Evolutionary conservation across 2,888 invertebrate genomes (phyloP).

Genomic region (Erpobdella octoculata): DNA sequence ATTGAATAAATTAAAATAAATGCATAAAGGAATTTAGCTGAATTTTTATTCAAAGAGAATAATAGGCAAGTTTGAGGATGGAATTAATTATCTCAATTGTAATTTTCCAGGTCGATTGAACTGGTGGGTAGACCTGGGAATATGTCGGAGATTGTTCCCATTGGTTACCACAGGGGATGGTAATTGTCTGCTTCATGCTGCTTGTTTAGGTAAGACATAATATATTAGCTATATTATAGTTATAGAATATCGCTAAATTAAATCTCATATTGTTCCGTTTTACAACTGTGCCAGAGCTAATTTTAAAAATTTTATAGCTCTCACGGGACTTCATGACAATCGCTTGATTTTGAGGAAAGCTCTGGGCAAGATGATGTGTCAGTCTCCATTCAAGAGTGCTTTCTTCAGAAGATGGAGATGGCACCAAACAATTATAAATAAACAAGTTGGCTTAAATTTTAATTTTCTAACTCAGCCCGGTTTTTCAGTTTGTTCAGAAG

Average conservation of each 20-base stretch:
- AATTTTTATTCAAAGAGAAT: too few relatives aligned
- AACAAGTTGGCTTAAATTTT: conserved; percentile 44
- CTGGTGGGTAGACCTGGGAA: conserved; percentile 65
- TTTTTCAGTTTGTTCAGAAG: too few relatives aligned
- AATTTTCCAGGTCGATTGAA: conserved; percentile 64
- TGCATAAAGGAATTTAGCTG: too few relatives aligned
- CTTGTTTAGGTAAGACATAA: conserved; percentile 59
- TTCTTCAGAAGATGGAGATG: conserved; percentile 63
- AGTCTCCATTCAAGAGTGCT: conserved; percentile 59
- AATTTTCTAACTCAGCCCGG: too few relatives aligned
- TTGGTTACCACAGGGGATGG: conserved; percentile 78
- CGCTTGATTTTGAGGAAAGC: conserved; percentile 70
- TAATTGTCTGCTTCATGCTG: conserved; percentile 78
- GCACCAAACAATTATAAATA: conserved; percentile 63
- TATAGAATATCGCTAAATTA: neutral
- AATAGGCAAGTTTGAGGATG: too few relatives aligned
- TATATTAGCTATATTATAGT: neutral
- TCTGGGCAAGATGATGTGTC: conserved; percentile 65
- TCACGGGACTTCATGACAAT: conserved; percentile 81
- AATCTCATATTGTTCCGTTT: neutral
- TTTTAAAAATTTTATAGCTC: too few relatives aligned
- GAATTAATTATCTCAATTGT: too few relatives aligned
- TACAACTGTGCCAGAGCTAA: neutral
- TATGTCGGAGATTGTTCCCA: conserved; percentile 59
- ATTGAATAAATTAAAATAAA: too few relatives aligned